Base-by-base conservation (phyloP, 2,113 vertebrate species). In the Hymenochirus boettgeri region DNA sequence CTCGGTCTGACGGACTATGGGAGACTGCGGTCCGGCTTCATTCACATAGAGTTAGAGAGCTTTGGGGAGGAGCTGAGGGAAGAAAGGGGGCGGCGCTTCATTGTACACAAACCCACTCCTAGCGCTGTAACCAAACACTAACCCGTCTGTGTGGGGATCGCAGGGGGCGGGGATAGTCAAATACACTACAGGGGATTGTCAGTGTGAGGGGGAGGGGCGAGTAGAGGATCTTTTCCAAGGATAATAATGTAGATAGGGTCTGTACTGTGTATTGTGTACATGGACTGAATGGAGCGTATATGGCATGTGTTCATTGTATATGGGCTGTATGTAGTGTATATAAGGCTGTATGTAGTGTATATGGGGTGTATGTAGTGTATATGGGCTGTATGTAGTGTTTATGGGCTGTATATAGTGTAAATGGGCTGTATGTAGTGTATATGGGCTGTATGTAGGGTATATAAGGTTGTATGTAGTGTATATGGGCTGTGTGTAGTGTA, bases 41-140 rank as follows among this genome's bases (percentile, higher is more conserved):
- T 69, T 69, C 65, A 69, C 65, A 31, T 33, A 21, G 65, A 58
- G 47, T 58, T 42, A 67, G 12, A 48, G 19, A 42, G 39, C 21
- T 17, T 37, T 23, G 12, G 50, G 65, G 65, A 52, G 65, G 65
- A 69, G 60, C 29, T 17, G 12, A 33, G 64, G 3, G 27, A 15
- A 29, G 42, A 52, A n/a, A 10, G 52, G 7, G 21, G 39, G 19
- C 17, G 12, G 18, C 37, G 26, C 7, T 39, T 19, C 25, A 65
- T 22, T 29, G 25, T 3, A 27, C n/a, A n/a, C 37, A 23, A 55
- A 56, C 39, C 39, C 39, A n/a, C 17, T 5, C 5, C 5, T 13
- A n/a, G 5, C 3, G 3, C 35, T 12, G 39, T 42, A 42, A 42
- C 17, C 7, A n/a, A n/a, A 42, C 39, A 6, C 19, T 4, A 3